phyloP scores from a whole-genome alignment of 1,140 invertebrate species.

The Drepana arcuata region DNA sequence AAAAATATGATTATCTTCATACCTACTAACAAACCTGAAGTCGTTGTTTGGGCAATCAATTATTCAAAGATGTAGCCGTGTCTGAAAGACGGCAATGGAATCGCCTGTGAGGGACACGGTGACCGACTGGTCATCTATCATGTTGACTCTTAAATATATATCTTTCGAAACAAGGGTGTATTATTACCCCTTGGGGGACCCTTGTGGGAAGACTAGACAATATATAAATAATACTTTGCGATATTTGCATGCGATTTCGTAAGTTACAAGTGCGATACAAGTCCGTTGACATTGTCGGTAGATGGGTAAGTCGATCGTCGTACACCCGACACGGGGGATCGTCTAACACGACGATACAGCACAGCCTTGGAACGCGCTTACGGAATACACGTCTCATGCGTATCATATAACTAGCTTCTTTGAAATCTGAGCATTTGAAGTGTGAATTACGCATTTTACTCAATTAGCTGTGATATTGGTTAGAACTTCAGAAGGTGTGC shows the following conservation, averaged over 20 bases:
- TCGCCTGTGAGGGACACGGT: too few species aligned
- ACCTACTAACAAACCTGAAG: neutral
- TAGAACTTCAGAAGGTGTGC: too few species aligned
- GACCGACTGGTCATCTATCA: neutral
- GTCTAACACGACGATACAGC: constrained; percentile 48
- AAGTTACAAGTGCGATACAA: constrained; percentile 1
- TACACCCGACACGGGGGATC: constrained; percentile 38
- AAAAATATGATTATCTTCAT: neutral
- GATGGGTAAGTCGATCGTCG: constrained; percentile 53
- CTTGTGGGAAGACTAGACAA: neutral
- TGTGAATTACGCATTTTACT: too few species aligned
- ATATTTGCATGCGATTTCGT: neutral
- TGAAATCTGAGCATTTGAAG: constrained; percentile 22
- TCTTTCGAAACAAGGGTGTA: too few species aligned
- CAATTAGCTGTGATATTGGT: too few species aligned
- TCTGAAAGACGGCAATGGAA: too few species aligned
- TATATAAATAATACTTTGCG: neutral
- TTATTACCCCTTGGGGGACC: neutral
- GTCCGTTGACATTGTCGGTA: constrained; percentile 32
- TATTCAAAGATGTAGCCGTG: too few species aligned
- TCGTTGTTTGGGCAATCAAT: too few species aligned
- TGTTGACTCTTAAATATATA: too few species aligned
- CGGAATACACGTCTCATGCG: constrained; percentile 47
- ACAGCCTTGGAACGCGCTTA: constrained; percentile 42
- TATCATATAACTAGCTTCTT: constrained; percentile 29